Evolutionary conservation across 2,888 invertebrate genomes (phyloP).

Genomic region (Acleris literana): DNA sequence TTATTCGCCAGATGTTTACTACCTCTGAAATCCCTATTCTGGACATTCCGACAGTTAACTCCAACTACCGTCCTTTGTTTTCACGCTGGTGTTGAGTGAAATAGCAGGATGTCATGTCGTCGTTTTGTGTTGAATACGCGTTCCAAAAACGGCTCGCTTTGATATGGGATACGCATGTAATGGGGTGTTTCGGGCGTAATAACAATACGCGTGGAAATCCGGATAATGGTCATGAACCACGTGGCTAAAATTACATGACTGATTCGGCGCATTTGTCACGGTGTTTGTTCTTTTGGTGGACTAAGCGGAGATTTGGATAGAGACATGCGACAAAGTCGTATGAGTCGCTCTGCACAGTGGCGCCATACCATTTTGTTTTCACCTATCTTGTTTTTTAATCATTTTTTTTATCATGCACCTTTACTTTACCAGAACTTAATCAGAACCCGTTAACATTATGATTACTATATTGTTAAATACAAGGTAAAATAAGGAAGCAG

Average conservation of each 20-base stretch:
- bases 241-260: constrained; percentile 25
- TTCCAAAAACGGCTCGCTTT: constrained; percentile 28
- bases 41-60: constrained; percentile 6
- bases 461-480: no score
- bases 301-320: no score
- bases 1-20: constrained; percentile 64
- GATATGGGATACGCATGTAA: constrained; percentile 33
- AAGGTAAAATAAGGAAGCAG: no score
- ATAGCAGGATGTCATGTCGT: constrained; percentile 4
- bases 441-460: no score
- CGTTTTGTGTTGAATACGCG: background rate
- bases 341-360: no score
- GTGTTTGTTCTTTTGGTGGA: background rate
- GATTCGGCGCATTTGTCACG: constrained; percentile 6
- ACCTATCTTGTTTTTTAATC: no score
- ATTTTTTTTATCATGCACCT: no score
- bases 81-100: constrained; percentile 4
- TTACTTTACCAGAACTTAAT: no score
- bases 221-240: constrained; percentile 25
- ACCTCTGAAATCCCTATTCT: constrained; percentile 18
- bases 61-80: constrained; percentile 16
- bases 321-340: no score
- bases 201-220: constrained; percentile 26
- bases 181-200: constrained; percentile 18
- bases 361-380: no score